Evolutionary conservation across 2,113 vertebrate species (phyloP).

Genomic region (Xiphophorus couchianus): DNA sequence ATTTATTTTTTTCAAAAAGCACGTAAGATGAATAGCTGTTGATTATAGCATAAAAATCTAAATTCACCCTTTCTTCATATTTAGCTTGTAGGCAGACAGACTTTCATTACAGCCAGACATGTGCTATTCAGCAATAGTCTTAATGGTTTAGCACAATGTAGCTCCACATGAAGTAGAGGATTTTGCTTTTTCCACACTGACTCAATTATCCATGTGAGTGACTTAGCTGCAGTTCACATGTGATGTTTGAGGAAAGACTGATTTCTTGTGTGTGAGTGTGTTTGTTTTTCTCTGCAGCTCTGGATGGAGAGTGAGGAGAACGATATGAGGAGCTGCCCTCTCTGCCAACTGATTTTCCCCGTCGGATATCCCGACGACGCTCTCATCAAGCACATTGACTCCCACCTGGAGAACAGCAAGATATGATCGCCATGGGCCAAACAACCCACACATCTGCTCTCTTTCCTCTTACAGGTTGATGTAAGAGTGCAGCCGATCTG

Average conservation of each 20-base stretch:
- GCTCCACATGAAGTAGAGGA: background rate
- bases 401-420: conserved; percentile 99
- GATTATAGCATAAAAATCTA: background rate
- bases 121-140: background rate
- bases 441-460: conserved; percentile 28
- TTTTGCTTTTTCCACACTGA: background rate
- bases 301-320: conserved; percentile 98
- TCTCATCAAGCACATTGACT: conserved; percentile 98
- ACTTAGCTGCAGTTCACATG: background rate
- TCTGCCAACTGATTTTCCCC: conserved; percentile 96
- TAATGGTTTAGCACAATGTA: background rate
- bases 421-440: conserved; percentile 82
- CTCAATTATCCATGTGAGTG: conserved; percentile 5
- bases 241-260: background rate
- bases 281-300: conserved; percentile 79
- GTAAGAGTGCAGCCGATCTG: conserved; percentile 31
- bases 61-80: background rate
- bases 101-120: background rate
- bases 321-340: conserved; percentile 94
- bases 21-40: background rate
- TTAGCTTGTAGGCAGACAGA: background rate
- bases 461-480: conserved; percentile 40
- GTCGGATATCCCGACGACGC: conserved; percentile 95
- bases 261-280: background rate
- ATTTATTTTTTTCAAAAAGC: background rate